Percentiles rank a stretch among this genome's conserved stretches.
These are phyloP conservation scores for Mandrillus leucophaeus DNA, from an alignment of 2,113 vertebrate genomes.

Conservation along the genomic window DNA sequence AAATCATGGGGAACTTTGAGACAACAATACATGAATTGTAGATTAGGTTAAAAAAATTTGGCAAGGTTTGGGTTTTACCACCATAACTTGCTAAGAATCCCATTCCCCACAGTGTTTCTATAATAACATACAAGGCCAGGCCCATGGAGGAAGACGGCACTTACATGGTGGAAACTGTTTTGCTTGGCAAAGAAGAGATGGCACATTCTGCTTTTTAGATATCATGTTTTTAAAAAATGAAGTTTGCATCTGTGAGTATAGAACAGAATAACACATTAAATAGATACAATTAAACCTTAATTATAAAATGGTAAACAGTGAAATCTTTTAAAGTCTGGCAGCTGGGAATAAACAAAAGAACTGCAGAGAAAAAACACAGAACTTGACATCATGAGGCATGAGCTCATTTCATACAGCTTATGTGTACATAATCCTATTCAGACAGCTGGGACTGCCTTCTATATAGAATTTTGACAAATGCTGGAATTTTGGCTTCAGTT, in stretches of 20 bases:
- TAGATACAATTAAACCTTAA: slow-evolving; percentile 62
- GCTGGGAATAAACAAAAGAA: slow-evolving; percentile 49
- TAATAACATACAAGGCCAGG: neutral
- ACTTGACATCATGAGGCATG: slow-evolving; percentile 25
- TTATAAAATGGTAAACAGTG: slow-evolving; percentile 48
- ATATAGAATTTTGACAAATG: slow-evolving; percentile 37
- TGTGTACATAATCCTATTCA: neutral
- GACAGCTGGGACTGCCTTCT: slow-evolving; percentile 19
- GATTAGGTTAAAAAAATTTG: slow-evolving; percentile 40
- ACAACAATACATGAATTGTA: slow-evolving; percentile 6
- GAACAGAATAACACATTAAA: slow-evolving; percentile 8
- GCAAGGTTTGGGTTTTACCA: slow-evolving; percentile 17
- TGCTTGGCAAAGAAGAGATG: slow-evolving; percentile 40
- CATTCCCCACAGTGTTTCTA: neutral
- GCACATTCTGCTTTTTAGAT: slow-evolving; percentile 38
- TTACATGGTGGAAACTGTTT: slow-evolving; percentile 36
- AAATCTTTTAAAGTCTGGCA: slow-evolving; percentile 40
- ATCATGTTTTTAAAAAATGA: slow-evolving; percentile 36
- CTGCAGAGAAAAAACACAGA: neutral
- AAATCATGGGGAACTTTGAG: neutral
- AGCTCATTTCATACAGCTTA: slow-evolving; percentile 40
- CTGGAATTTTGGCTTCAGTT: slow-evolving; percentile 1
- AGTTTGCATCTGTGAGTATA: slow-evolving; percentile 38
- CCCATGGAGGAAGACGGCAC: neutral
- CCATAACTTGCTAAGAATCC: neutral